A percentile compares a stretch with the other conserved stretches of the same genome.
phyloP scores from a whole-genome alignment of 2,888 invertebrate genomes.

The Drosophila yooni region DNA sequence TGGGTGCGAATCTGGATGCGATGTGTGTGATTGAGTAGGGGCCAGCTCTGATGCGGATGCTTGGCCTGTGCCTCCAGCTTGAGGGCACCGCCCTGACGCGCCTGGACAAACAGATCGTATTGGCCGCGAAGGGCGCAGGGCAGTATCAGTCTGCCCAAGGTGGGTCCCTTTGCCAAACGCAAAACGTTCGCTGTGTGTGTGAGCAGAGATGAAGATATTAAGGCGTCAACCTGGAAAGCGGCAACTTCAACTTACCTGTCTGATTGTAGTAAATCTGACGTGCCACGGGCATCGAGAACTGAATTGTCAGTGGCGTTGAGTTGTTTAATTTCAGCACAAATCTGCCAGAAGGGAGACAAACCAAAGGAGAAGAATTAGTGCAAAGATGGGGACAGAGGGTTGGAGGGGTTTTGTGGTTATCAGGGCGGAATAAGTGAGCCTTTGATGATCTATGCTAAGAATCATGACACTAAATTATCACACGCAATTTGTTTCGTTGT shows the following conservation, averaged over 20 bases:
- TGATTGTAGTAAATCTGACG: slow-evolving; percentile 84
- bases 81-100: slow-evolving; percentile 80
- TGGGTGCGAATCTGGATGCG: slow-evolving; percentile 83
- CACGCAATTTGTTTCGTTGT: slow-evolving; percentile 67
- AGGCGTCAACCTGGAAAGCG: not conserved
- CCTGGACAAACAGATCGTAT: slow-evolving; percentile 84
- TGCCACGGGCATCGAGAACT: slow-evolving; percentile 82
- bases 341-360: slow-evolving; percentile 66
- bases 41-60: slow-evolving; percentile 84
- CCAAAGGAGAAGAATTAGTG: slow-evolving; percentile 16
- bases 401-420: not conserved
- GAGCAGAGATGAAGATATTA: slow-evolving; percentile 12
- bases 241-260: slow-evolving; percentile 78
- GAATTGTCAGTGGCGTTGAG: slow-evolving; percentile 83
- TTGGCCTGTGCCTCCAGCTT: slow-evolving; percentile 82
- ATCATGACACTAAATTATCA: slow-evolving; percentile 79
- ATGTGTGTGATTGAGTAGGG: slow-evolving; percentile 83
- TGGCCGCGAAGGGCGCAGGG: slow-evolving; percentile 84
- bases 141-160: slow-evolving; percentile 72
- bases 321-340: slow-evolving; percentile 82
- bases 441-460: slow-evolving; percentile 76
- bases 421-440: slow-evolving; percentile 60
- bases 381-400: not conserved
- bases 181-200: slow-evolving; percentile 78
- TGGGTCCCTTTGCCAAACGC: slow-evolving; percentile 55